phyloP scores from a whole-genome alignment of 2,888 invertebrate genomes.

The Cyclophora albipunctata region DNA sequence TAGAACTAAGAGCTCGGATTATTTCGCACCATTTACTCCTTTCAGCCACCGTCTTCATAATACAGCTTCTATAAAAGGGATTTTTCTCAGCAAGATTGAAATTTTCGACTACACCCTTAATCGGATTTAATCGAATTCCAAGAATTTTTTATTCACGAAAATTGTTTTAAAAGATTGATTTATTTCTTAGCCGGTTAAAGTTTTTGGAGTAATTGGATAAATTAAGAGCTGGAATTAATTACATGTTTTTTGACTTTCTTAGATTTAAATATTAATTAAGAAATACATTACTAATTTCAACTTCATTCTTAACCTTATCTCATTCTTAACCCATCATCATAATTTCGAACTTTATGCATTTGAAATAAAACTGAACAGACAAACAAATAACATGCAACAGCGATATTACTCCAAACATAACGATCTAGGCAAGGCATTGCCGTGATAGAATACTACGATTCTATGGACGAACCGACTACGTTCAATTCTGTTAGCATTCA shows the following conservation, averaged over 20 bases:
- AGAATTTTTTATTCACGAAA: conserved; percentile 25
- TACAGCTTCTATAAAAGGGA: conserved; percentile 56
- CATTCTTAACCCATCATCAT: no score
- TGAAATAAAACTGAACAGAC: no score
- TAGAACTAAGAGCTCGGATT: conserved; percentile 71
- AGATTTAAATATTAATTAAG: not conserved
- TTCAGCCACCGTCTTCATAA: conserved; percentile 67
- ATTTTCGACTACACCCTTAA: conserved; percentile 50
- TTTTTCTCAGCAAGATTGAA: conserved; percentile 55
- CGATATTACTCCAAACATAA: not conserved
- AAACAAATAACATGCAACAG: no score
- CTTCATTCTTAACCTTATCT: no score
- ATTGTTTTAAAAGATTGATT: conserved; percentile 16
- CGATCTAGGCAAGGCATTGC: conserved; percentile 5
- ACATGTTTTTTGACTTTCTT: conserved; percentile 2
- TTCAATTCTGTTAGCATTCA: conserved; percentile 40
- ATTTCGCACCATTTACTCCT: conserved; percentile 72
- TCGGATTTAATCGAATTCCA: conserved; percentile 47
- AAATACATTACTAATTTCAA: no score
- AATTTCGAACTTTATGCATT: no score
- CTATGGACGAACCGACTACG: conserved; percentile 20
- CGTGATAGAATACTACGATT: conserved; percentile 19
- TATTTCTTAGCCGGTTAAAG: conserved; percentile 8
- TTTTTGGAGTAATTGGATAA: conserved; percentile 10
- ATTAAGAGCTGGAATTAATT: conserved; percentile 6